Percentiles rank a stretch among this genome's conserved stretches.
Evolutionary conservation across 1,140 invertebrate species (phyloP).

Genomic region (Maconellicoccus hirsutus): DNA sequence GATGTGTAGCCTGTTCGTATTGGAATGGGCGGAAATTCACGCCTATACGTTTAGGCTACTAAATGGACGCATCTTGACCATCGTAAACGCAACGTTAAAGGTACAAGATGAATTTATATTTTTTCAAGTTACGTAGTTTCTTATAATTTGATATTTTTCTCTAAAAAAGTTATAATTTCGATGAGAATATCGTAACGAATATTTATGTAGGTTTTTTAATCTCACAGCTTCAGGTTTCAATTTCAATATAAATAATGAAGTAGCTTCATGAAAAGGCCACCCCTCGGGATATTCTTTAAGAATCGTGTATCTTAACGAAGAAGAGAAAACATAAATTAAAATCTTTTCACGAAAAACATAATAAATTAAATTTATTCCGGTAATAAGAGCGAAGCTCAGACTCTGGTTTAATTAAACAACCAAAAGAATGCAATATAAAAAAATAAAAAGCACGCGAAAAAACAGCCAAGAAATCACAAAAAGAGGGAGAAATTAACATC

Average conservation of each 20-base stretch:
- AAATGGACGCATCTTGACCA: not conserved
- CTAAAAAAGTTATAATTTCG: too few species aligned
- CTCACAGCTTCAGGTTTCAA: too few species aligned
- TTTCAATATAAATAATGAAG: too few species aligned
- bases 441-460: not conserved
- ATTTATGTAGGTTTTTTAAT: too few species aligned
- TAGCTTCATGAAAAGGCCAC: too few species aligned
- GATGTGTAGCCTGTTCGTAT: not conserved
- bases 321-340: not conserved
- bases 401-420: slow-evolving; percentile 18
- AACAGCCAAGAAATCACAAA: not conserved
- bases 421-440: slow-evolving; percentile 18
- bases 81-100: too few species aligned
- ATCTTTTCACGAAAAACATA: not conserved
- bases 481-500: slow-evolving; percentile 18
- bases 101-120: too few species aligned
- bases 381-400: not conserved
- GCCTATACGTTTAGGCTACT: not conserved
- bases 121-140: too few species aligned
- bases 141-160: too few species aligned
- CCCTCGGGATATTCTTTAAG: too few species aligned
- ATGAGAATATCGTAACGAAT: too few species aligned
- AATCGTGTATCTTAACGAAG: too few species aligned
- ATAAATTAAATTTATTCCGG: slow-evolving; percentile 9
- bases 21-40: not conserved